Conservation (phyloP, 2,113 vertebrate species). For the Lepidothrix coronata region DNA sequence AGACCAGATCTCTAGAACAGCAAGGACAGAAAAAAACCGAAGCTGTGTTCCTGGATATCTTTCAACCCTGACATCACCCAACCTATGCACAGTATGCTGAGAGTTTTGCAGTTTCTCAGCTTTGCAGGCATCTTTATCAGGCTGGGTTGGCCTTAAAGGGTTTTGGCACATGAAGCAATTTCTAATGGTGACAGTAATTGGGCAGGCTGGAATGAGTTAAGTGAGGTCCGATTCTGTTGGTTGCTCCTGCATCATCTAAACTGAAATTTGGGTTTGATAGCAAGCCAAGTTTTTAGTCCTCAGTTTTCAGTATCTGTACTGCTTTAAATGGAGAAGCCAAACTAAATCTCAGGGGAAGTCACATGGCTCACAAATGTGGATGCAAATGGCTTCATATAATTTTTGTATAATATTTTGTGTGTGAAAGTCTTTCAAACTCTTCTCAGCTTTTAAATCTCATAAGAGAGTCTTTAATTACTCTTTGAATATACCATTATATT, state of each 20-base stretch:
- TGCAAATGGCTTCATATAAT: neutral
- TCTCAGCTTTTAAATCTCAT: constrained; percentile 51
- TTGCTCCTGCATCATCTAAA: constrained; percentile 13
- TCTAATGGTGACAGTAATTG: neutral
- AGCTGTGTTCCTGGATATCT: neutral
- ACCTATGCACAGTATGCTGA: neutral
- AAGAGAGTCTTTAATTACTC: constrained; percentile 56
- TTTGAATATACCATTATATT: constrained; percentile 21
- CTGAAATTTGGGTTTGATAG: constrained; percentile 5
- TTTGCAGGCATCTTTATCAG: neutral
- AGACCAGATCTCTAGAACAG: neutral
- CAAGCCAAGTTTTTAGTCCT: constrained; percentile 38
- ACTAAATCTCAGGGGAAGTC: constrained; percentile 23
- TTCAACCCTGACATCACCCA: neutral
- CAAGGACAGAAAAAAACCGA: neutral
- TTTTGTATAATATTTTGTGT: constrained; percentile 9
- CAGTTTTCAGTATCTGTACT: constrained; percentile 27
- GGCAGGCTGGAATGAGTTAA: constrained; percentile 15
- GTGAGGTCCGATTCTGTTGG: neutral
- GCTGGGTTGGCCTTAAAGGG: neutral
- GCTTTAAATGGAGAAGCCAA: constrained; percentile 36
- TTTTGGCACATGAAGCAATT: neutral
- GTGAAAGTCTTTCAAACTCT: constrained; percentile 20
- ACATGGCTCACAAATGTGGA: constrained; percentile 54
- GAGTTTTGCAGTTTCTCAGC: neutral